Evolutionary conservation across 2,888 invertebrate species (phyloP).

Genomic region (Drosophila mayaguana): DNA sequence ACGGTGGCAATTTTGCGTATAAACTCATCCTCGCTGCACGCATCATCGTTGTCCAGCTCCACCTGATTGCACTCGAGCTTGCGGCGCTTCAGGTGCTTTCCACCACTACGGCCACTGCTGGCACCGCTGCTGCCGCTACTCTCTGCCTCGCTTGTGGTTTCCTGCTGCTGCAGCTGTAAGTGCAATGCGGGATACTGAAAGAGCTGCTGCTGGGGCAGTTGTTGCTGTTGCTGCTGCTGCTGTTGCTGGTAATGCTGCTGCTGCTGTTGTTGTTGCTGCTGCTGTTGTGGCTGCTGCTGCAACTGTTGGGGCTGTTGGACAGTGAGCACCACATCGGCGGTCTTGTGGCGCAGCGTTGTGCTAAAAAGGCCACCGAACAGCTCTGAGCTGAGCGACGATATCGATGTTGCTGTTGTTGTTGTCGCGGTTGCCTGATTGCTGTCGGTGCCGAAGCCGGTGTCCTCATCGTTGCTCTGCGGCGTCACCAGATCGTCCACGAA

Average conservation of each 20-base stretch:
- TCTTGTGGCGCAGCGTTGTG: slow-evolving; percentile 27
- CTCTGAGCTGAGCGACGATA: slow-evolving; percentile 37
- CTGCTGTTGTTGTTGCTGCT: slow-evolving; percentile 23
- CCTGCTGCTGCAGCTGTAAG: slow-evolving; percentile 26
- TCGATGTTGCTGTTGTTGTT: slow-evolving; percentile 11
- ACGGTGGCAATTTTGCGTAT: slow-evolving; percentile 83
- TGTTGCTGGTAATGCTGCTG: slow-evolving; percentile 15
- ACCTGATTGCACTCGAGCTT: slow-evolving; percentile 81
- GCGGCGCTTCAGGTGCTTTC: slow-evolving; percentile 78
- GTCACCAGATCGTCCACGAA: slow-evolving; percentile 37
- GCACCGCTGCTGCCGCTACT: slow-evolving; percentile 11
- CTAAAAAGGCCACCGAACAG: slow-evolving; percentile 63
- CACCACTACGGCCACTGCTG: slow-evolving; percentile 50
- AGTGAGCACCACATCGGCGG: slow-evolving; percentile 24
- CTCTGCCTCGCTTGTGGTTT: slow-evolving; percentile 21
- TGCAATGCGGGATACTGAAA: slow-evolving; percentile 46
- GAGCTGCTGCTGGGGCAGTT: slow-evolving; percentile 45
- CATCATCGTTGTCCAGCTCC: slow-evolving; percentile 85
- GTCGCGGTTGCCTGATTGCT: slow-evolving; percentile 36
- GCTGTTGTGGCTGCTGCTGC: slow-evolving; percentile 1
- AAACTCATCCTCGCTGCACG: slow-evolving; percentile 85
- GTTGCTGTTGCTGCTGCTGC: slow-evolving; percentile 31
- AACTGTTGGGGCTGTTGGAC: slow-evolving; percentile 33
- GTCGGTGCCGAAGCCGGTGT: slow-evolving; percentile 70
- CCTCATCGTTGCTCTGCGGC: slow-evolving; percentile 52